phyloP scores from a whole-genome alignment of 2,797 vertebrate genomes.

The Onychomys leucogaster region DNA sequence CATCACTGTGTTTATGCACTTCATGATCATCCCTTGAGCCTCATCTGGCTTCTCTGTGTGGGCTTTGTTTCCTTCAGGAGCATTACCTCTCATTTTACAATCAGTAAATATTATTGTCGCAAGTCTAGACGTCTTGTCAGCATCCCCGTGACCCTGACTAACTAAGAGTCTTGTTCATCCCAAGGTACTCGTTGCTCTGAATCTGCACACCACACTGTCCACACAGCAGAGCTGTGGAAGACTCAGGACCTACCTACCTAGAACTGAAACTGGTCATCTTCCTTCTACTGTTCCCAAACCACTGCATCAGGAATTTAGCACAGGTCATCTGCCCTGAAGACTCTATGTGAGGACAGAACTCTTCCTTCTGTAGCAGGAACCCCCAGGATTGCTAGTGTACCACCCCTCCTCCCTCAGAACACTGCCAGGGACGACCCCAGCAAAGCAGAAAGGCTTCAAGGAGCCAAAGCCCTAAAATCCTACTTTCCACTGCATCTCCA shows the following conservation, averaged over 20 bases:
- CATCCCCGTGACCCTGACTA: neutral
- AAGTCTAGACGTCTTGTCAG: neutral
- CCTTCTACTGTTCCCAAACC: neutral
- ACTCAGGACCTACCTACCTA: neutral
- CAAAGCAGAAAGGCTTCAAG: fast-evolving
- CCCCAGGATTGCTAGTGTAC: fast-evolving
- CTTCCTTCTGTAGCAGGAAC: neutral
- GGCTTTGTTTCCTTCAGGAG: fast-evolving
- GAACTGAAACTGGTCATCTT: neutral
- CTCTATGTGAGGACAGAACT: neutral
- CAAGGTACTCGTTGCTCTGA: neutral
- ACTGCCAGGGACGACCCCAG: fast-evolving
- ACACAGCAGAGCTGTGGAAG: fast-evolving
- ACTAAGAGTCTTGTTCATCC: neutral
- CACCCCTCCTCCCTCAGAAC: neutral
- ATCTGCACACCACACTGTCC: fast-evolving
- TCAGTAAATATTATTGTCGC: too few relatives aligned
- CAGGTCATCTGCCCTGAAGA: neutral
- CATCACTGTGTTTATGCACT: too few relatives aligned
- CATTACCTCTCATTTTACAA: too few relatives aligned
- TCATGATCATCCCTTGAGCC: neutral
- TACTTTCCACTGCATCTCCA: neutral
- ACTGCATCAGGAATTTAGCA: neutral
- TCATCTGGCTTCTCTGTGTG: neutral
- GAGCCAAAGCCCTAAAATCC: too few relatives aligned